Base-by-base conservation (phyloP, 2,797 vertebrate genomes). In the Aeoliscus strigatus region DNA sequence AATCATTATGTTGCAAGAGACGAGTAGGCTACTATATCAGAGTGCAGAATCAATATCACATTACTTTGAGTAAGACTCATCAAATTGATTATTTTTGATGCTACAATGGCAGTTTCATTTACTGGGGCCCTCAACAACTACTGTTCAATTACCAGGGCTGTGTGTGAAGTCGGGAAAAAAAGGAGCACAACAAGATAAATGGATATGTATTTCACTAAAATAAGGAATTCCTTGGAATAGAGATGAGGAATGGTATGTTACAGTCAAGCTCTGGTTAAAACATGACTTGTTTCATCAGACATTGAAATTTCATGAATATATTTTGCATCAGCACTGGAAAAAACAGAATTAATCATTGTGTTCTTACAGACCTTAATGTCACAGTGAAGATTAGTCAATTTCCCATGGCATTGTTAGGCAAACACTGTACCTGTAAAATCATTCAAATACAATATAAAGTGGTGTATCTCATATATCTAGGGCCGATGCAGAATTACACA, bases 271-370 rank as follows among this genome's bases (percentile, higher is more conserved):
- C 67, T 85, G 79, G 57, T 87, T 86, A 86, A 87, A 89, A 87
- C 83, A 90, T 88, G 75, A 77, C 84, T 86, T 81, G 67, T 81
- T 87, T 85, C 65, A 76, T 85, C 73, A 85, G 83, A 88, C 86
- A 86, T 87, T 87, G 87, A 86, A 84, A 89, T 87, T 89, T 88
- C 83, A 89, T 90, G 85, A 89, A 90, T 89, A 89, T 85, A 88
- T 89, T 89, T 88, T 80, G 77, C 69, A 42, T 68, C 71, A 63
- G 63, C 71, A 57, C 60, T 40, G 32, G 30, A 72, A 79, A 87
- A 83, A 80, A 82, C 72, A 68, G 57, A 87, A 88, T 87, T 83
- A 56, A 86, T 89, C 81, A 88, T 80, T 51, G 83, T 81, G 79
- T 87, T 80, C 77, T 70, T 74, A 77, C 66, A 48, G 80, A 74